Conservation (phyloP, 2,888 invertebrate species). For the Cerastis leucographa region DNA sequence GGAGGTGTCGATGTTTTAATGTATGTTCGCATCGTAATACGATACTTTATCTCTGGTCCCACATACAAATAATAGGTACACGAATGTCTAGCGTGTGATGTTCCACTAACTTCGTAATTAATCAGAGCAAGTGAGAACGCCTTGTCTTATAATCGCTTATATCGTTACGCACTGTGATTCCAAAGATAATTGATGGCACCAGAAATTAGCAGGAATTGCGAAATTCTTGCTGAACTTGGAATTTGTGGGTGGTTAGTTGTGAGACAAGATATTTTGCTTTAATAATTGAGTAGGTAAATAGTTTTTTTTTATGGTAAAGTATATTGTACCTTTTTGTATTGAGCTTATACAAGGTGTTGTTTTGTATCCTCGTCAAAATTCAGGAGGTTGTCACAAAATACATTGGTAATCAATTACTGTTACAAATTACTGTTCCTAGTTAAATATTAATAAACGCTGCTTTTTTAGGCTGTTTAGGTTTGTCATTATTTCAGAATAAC, state of each 20-base stretch:
- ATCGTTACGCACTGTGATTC: conserved; percentile 67
- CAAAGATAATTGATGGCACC: conserved; percentile 63
- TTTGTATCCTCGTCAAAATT: too few species aligned
- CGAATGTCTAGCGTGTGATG: conserved; percentile 25
- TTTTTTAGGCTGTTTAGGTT: too few species aligned
- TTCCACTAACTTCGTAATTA: conserved; percentile 65
- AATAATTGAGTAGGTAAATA: not conserved
- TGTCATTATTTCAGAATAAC: too few species aligned
- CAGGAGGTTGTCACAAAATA: too few species aligned
- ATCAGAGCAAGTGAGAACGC: conserved; percentile 62
- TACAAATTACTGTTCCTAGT: too few species aligned
- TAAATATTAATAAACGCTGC: too few species aligned
- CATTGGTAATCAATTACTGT: too few species aligned
- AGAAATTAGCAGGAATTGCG: conserved; percentile 35
- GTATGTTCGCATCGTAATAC: too few species aligned
- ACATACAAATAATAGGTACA: not conserved
- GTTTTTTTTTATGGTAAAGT: too few species aligned
- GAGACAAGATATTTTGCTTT: conserved; percentile 1
- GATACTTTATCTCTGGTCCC: not conserved
- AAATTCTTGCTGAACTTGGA: conserved; percentile 24
- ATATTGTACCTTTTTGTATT: too few species aligned
- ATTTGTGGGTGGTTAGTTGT: conserved; percentile 6
- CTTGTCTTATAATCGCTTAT: conserved; percentile 62
- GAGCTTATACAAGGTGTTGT: too few species aligned
- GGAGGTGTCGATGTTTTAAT: not conserved